phyloP scores from a whole-genome alignment of 1,140 invertebrate genomes.

The Frieseomelitta varia region DNA sequence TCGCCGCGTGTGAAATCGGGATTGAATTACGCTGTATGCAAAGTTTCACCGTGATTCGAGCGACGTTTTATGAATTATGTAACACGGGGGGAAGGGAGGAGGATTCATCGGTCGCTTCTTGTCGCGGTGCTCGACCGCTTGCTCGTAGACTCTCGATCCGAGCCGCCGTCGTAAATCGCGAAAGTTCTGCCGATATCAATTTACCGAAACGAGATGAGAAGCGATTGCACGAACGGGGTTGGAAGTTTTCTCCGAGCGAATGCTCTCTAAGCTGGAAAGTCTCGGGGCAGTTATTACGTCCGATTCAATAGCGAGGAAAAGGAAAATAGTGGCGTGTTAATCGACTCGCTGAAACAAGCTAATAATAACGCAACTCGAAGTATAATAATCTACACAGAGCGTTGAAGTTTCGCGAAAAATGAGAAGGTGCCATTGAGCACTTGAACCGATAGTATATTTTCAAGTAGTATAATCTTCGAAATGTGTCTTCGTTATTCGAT shows the following conservation, averaged over 20 bases:
- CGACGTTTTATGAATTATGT: conserved; percentile 43
- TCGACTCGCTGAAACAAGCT: neutral
- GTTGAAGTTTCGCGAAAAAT: neutral
- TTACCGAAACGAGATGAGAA: neutral
- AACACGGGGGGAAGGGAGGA: neutral
- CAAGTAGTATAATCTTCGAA: neutral
- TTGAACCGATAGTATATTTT: neutral
- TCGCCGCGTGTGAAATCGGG: conserved; percentile 16
- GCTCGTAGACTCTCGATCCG: conserved; percentile 8
- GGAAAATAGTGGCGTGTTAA: neutral
- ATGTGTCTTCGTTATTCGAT: neutral
- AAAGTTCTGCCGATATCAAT: conserved; percentile 20
- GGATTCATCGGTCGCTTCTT: neutral
- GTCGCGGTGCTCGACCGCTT: neutral
- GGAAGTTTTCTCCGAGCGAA: neutral
- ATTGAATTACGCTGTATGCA: conserved; percentile 39
- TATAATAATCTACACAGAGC: neutral
- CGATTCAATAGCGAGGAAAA: neutral
- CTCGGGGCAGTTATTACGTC: neutral
- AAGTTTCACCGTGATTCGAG: conserved; percentile 32
- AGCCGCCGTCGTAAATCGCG: conserved; percentile 17
- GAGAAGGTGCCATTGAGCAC: neutral
- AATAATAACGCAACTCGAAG: neutral
- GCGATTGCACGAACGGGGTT: neutral
- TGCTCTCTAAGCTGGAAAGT: neutral